Percentiles rank a stretch among this genome's conserved stretches.
Conservation (phyloP, 2,888 invertebrate genomes). For the Brachynemurus nebulosus region DNA sequence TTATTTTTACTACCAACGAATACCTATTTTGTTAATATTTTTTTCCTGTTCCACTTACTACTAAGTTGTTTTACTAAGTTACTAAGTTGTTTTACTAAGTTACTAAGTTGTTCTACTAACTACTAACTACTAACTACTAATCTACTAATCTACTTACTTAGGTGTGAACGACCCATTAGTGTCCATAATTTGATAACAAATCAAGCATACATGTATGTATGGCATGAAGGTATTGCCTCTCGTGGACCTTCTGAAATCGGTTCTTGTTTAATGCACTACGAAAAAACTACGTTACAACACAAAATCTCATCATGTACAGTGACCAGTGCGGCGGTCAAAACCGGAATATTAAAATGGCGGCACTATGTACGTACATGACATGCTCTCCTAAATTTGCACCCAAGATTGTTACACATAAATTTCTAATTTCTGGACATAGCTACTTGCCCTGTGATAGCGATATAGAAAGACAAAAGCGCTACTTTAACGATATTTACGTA, state of each 20-base stretch:
- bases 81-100: too few species aligned
- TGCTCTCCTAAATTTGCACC: background rate
- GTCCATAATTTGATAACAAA: too few species aligned
- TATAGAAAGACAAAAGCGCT: background rate
- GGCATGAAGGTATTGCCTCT: too few species aligned
- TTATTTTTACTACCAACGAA: too few species aligned
- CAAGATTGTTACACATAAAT: background rate
- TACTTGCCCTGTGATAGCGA: background rate
- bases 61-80: too few species aligned
- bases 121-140: too few species aligned
- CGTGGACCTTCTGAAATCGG: conserved; percentile 12
- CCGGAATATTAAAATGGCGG: background rate
- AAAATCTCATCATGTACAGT: background rate
- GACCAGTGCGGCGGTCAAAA: background rate
- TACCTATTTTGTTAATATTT: too few species aligned
- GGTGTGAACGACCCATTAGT: too few species aligned
- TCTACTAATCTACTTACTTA: too few species aligned
- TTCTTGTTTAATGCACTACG: conserved; percentile 7
- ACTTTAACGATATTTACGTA: background rate
- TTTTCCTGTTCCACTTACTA: too few species aligned
- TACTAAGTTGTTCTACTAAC: too few species aligned
- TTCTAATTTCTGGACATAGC: background rate
- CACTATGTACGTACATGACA: background rate
- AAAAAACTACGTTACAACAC: background rate
- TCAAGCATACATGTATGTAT: too few species aligned